Evolutionary conservation across 2,888 invertebrate species (phyloP).

Genomic region (Volucella bombylans): DNA sequence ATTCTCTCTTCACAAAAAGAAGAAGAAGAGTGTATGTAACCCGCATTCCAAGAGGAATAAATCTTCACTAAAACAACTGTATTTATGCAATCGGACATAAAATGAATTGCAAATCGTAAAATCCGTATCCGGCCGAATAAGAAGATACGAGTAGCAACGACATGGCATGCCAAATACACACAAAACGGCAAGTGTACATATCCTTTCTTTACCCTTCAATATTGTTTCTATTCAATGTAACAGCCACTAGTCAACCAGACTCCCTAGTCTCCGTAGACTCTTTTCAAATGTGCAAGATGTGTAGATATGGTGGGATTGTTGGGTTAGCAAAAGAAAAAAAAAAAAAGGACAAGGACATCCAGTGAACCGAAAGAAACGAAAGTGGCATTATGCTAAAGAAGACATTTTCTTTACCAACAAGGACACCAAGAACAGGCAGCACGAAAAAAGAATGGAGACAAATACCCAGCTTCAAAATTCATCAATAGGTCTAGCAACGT

Average conservation of each 20-base stretch:
- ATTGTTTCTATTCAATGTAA: constrained; percentile 60
- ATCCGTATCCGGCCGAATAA: constrained; percentile 66
- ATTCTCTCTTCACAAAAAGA: neutral
- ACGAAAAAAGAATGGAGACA: constrained; percentile 34
- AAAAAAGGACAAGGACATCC: constrained; percentile 46
- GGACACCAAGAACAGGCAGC: constrained; percentile 25
- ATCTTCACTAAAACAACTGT: constrained; percentile 73
- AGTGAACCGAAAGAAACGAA: constrained; percentile 70
- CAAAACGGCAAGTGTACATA: constrained; percentile 45
- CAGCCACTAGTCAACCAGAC: constrained; percentile 47
- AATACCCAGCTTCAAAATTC: constrained; percentile 59
- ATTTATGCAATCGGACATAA: constrained; percentile 74
- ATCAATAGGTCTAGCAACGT: constrained; percentile 70
- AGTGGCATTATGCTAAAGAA: constrained; percentile 74
- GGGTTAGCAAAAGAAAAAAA: constrained; percentile 4
- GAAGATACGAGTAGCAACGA: constrained; percentile 39
- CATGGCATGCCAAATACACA: too few species aligned
- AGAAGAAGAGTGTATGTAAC: constrained; percentile 7
- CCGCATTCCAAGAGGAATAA: constrained; percentile 64
- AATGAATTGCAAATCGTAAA: constrained; percentile 74
- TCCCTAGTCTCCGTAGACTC: constrained; percentile 29
- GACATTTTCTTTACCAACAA: constrained; percentile 68
- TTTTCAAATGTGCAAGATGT: constrained; percentile 16
- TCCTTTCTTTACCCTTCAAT: constrained; percentile 65
- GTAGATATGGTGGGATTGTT: neutral